Evolutionary conservation across 1,140 invertebrate genomes (phyloP), one percentile per base, ranked within the genome.

Genomic region (Lethocerus indicus): DNA sequence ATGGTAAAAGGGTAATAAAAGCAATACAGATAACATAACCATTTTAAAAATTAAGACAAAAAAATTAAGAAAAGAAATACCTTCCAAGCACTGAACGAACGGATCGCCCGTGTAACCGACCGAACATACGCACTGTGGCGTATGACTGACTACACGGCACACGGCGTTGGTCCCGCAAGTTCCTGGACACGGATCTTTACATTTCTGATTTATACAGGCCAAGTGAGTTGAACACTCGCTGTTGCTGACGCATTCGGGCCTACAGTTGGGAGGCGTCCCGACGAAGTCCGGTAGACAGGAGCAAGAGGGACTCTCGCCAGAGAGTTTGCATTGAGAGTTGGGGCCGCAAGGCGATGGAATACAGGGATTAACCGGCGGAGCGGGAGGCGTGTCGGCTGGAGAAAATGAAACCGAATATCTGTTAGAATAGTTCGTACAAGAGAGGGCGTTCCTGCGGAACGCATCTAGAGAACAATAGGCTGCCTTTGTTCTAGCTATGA

Each of bases 91-190:
- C 57, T 73, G 67, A 35, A 69, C 69, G 56, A 79, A 79, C 32
- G 78, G 78, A 68, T 81, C 75, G 26, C 79, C 72, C 59, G 71
- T 75, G 56, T 68, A 73, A 18, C 71, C 70, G 16, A 62, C 54
- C 53, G 69, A 68, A 56, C 78, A 81, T 29, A 66, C 70, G 61
- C 76, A 79, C 55, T 78, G 72, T 2, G 77, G 72, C 55, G 72
- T 75, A 56, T 78, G 76, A 59, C 78, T 79, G 41, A 77, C 67
- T n/a, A 76, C 71, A 62, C 69, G 67, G 57, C 79, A 82, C 36
- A 69, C 58, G 2, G 77, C 66, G 53, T 74, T 73, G 1, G 67
- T 39, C 9, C 75, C 78, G 58, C 79, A 81, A 45, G 70, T 69
- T 27, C 70, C 72, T 6, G 67, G 67, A 56, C 76, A 79, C 32